These are phyloP conservation scores for Odocoileus hemionus DNA, from an alignment of 2,113 vertebrate species.

Conservation along the genomic window DNA sequence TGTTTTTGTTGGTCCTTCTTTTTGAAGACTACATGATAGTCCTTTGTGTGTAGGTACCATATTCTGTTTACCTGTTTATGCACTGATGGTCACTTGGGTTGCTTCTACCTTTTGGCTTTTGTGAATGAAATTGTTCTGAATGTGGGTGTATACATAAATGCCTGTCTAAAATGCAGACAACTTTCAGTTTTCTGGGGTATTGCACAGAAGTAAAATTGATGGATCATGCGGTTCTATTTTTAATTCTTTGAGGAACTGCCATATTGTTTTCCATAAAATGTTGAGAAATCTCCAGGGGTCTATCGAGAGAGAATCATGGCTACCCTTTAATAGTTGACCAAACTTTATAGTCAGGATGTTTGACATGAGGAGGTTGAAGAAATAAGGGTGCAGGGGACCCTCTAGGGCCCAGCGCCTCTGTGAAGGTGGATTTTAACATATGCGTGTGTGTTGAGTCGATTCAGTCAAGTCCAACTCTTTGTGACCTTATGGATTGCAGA, in stretches of 20 bases:
- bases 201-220: not conserved
- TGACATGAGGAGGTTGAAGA: not conserved
- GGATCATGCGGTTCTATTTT: not conserved
- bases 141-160: not conserved
- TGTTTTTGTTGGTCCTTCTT: not conserved
- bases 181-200: not conserved
- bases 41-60: accelerated
- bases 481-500: no score
- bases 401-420: not conserved
- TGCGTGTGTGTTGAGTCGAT: no score
- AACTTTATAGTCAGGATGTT: not conserved
- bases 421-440: not conserved
- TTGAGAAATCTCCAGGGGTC: not conserved
- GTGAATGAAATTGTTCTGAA: not conserved
- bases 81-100: not conserved
- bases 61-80: not conserved
- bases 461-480: no score
- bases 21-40: not conserved
- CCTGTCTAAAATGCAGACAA: not conserved
- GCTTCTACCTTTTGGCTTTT: not conserved
- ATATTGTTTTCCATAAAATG: not conserved
- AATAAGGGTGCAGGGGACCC: not conserved
- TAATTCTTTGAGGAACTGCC: not conserved
- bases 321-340: not conserved
- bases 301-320: not conserved